Evolutionary conservation across 2,113 vertebrate species (phyloP).

Genomic region (Corythoichthys intestinalis): DNA sequence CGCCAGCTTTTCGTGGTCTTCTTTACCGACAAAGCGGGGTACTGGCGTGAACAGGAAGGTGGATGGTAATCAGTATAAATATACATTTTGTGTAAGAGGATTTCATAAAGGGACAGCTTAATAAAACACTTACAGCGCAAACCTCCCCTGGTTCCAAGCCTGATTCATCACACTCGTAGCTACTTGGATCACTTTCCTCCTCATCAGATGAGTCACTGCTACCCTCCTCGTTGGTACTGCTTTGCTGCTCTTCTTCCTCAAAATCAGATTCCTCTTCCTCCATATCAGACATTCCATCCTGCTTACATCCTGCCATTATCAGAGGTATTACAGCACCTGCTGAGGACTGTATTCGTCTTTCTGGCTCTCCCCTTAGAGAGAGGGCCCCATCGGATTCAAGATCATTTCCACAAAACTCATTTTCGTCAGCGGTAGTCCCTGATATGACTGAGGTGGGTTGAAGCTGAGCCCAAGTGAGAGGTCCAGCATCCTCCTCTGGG

Average conservation of each 20-base stretch:
- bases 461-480: constrained; percentile 71
- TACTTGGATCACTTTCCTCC: constrained; percentile 58
- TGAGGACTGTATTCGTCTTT: constrained; percentile 34
- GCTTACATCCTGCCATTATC: constrained; percentile 15
- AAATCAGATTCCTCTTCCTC: constrained; percentile 48
- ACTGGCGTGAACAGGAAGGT: constrained; percentile 46
- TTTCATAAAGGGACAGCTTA: neutral
- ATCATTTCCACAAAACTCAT: constrained; percentile 50
- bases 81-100: neutral
- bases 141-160: constrained; percentile 76
- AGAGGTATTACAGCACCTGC: constrained; percentile 21
- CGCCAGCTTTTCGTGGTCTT: constrained; percentile 75
- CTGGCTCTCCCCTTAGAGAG: constrained; percentile 42
- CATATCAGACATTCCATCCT: constrained; percentile 45
- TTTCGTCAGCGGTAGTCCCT: constrained; percentile 33
- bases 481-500: constrained; percentile 48
- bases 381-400: constrained; percentile 37
- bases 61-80: constrained; percentile 7
- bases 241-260: constrained; percentile 43
- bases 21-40: constrained; percentile 60
- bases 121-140: constrained; percentile 56
- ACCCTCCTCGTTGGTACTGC: constrained; percentile 45
- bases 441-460: constrained; percentile 59
- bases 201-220: constrained; percentile 63
- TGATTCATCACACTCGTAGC: constrained; percentile 65